phyloP scores from a whole-genome alignment of 2,888 invertebrate species.

The Barypeithes pellucidus region DNA sequence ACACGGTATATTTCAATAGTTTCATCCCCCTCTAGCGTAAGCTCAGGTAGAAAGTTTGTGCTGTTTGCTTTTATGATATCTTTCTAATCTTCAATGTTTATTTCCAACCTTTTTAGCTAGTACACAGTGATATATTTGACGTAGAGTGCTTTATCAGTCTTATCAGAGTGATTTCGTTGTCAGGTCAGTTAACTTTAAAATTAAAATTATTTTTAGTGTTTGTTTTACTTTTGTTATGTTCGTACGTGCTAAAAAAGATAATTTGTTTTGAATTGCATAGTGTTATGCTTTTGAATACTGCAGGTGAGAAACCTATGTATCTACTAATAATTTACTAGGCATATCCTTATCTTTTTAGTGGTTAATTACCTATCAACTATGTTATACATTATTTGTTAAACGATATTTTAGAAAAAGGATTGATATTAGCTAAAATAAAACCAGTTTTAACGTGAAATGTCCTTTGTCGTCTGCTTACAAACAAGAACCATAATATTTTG shows the following conservation, averaged over 20 bases:
- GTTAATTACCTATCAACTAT: no score
- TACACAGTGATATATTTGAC: slow-evolving; percentile 13
- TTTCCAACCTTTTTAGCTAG: slow-evolving; percentile 42
- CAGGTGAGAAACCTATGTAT: background rate
- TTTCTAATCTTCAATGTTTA: slow-evolving; percentile 44
- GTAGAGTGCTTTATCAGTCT: slow-evolving; percentile 44
- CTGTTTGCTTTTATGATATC: background rate
- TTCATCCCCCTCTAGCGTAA: background rate
- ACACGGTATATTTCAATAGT: no score
- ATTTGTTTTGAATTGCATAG: slow-evolving; percentile 5
- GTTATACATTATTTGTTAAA: no score
- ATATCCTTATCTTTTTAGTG: background rate
- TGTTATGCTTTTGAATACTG: background rate
- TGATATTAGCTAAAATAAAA: no score
- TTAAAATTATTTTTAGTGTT: slow-evolving; percentile 48
- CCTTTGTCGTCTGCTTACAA: no score
- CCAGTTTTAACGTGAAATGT: no score
- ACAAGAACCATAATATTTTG: no score
- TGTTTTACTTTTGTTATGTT: slow-evolving; percentile 46
- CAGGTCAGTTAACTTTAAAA: slow-evolving; percentile 51
- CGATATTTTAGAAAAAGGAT: no score
- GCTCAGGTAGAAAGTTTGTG: slow-evolving; percentile 38
- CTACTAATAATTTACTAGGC: background rate
- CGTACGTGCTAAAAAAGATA: slow-evolving; percentile 32
- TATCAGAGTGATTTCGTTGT: slow-evolving; percentile 34